These are phyloP conservation scores for Elgaria multicarinata DNA, from an alignment of 2,113 vertebrate genomes.

Conservation along the genomic window DNA sequence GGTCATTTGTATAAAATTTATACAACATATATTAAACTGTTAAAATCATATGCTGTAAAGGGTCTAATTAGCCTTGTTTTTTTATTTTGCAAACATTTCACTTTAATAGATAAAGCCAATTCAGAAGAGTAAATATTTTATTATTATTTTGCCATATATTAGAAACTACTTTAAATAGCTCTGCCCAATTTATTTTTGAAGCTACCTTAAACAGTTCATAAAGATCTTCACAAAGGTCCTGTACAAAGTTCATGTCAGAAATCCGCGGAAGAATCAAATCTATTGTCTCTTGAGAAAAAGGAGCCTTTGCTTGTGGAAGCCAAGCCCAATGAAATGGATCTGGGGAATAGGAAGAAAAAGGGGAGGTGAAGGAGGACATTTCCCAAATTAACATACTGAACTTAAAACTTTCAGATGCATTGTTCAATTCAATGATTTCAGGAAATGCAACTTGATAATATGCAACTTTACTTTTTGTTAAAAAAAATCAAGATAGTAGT, in stretches of 20 bases:
- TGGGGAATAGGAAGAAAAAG: conserved; percentile 56
- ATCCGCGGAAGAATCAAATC: conserved; percentile 90
- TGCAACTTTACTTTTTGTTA: background rate
- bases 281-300: conserved; percentile 94
- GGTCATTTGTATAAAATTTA: background rate
- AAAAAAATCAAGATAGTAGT: background rate
- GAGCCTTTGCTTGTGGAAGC: conserved; percentile 95
- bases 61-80: background rate
- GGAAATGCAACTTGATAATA: background rate
- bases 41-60: background rate
- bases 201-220: conserved; percentile 95
- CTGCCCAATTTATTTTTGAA: background rate
- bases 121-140: background rate
- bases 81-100: background rate
- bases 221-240: conserved; percentile 98
- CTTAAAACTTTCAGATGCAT: fast-evolving
- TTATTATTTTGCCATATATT: too few relatives aligned
- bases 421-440: background rate
- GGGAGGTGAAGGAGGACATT: background rate
- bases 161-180: background rate
- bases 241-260: conserved; percentile 98
- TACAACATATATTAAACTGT: background rate
- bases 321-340: conserved; percentile 99
- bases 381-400: background rate
- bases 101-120: background rate